Conservation (phyloP, 2,113 vertebrate genomes). For the Periophthalmodon schlosseri region DNA sequence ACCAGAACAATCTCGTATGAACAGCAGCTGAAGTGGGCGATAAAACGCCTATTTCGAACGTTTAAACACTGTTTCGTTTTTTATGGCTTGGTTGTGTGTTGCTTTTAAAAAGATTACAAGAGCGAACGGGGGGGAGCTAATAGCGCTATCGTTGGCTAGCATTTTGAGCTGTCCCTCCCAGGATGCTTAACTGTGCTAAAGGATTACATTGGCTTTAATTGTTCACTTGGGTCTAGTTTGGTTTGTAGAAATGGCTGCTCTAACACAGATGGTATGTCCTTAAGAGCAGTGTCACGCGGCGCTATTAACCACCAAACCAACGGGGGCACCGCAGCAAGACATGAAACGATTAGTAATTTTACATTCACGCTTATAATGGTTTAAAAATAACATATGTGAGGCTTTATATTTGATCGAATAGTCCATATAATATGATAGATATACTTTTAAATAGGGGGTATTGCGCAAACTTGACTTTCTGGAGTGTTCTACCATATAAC, state of each 20-base stretch:
- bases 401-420: neutral
- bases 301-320: neutral
- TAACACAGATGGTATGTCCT: conserved; percentile 1
- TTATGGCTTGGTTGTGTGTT: conserved; percentile 22
- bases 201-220: neutral
- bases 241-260: neutral
- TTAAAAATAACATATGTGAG: neutral
- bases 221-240: conserved; percentile 12
- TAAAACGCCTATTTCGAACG: conserved; percentile 26
- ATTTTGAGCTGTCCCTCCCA: conserved; percentile 3
- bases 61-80: conserved; percentile 18
- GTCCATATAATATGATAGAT: neutral
- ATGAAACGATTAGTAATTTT: neutral
- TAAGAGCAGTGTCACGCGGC: conserved; percentile 1
- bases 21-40: conserved; percentile 8
- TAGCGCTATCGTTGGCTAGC: conserved; percentile 14
- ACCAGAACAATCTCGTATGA: conserved; percentile 14
- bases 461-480: too few relatives aligned
- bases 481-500: too few relatives aligned
- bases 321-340: neutral
- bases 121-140: conserved; percentile 12
- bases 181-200: conserved; percentile 8
- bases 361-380: neutral
- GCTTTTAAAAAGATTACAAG: conserved; percentile 2
- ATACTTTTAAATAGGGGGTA: too few relatives aligned